Conservation (phyloP, 2,888 invertebrate genomes). For the Cataglyphis albicans region DNA sequence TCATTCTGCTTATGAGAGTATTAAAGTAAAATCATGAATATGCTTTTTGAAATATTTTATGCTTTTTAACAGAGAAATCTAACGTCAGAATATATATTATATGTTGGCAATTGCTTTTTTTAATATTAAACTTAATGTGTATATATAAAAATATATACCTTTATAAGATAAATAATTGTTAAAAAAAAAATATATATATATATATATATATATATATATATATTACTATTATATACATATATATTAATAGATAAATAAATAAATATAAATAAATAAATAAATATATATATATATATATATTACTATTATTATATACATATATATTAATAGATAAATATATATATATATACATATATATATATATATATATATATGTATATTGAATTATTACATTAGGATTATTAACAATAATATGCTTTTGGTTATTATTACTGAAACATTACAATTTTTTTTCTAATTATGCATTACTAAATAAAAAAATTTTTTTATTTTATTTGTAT, state of each 20-base stretch:
- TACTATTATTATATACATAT: too few relatives aligned
- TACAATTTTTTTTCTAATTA: background rate
- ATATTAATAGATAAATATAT: background rate
- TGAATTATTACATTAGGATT: background rate
- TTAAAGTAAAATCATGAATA: background rate
- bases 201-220: background rate
- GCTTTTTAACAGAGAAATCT: background rate
- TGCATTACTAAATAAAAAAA: background rate
- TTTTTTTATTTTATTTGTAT: background rate
- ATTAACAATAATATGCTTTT: background rate
- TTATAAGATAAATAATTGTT: background rate
- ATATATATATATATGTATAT: background rate
- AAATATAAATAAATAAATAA: too few relatives aligned
- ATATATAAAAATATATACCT: background rate
- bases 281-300: too few relatives aligned
- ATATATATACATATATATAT: background rate
- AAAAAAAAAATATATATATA: background rate
- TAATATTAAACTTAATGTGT: background rate
- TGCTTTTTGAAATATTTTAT: background rate
- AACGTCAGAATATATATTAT: background rate
- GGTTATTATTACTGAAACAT: background rate
- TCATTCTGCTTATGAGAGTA: background rate
- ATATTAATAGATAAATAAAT: too few relatives aligned
- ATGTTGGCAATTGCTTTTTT: background rate
- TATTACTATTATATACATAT: background rate